Conservation (phyloP, 2,113 vertebrate species). For the Apodemus sylvaticus region DNA sequence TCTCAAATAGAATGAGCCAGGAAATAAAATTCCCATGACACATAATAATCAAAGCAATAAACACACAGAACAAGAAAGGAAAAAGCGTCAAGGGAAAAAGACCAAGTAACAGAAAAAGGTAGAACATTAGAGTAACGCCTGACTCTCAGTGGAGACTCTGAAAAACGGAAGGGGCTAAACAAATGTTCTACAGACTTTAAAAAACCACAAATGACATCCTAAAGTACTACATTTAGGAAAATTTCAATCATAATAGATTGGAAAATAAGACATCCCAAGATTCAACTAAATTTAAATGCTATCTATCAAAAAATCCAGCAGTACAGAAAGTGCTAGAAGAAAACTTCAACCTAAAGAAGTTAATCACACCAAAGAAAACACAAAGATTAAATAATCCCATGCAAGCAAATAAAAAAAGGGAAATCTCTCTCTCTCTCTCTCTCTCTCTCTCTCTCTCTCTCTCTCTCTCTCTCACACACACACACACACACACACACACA, state of each 20-base stretch:
- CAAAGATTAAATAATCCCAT: background rate
- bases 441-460: too few relatives aligned
- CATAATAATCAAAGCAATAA: background rate
- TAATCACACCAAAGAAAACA: background rate
- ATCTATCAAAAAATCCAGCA: background rate
- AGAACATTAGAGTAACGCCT: background rate
- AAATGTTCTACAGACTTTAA: background rate
- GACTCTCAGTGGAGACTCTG: background rate
- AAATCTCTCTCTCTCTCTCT: too few relatives aligned
- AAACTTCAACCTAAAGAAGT: background rate
- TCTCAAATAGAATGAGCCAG: background rate
- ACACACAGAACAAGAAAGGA: background rate
- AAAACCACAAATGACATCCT: background rate
- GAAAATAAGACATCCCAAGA: background rate
- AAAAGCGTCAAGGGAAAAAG: background rate
- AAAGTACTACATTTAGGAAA: background rate
- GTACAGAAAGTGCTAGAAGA: background rate
- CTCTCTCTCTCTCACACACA: too few relatives aligned
- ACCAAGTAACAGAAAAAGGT: background rate
- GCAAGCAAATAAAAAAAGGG: too few relatives aligned
- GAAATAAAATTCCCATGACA: background rate
- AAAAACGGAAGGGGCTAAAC: background rate
- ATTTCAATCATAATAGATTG: background rate
- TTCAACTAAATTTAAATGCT: background rate
- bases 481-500: too few relatives aligned